These are phyloP conservation scores for Meloidogyne exigua DNA, from an alignment of 1,140 invertebrate genomes.

Conservation along the genomic window DNA sequence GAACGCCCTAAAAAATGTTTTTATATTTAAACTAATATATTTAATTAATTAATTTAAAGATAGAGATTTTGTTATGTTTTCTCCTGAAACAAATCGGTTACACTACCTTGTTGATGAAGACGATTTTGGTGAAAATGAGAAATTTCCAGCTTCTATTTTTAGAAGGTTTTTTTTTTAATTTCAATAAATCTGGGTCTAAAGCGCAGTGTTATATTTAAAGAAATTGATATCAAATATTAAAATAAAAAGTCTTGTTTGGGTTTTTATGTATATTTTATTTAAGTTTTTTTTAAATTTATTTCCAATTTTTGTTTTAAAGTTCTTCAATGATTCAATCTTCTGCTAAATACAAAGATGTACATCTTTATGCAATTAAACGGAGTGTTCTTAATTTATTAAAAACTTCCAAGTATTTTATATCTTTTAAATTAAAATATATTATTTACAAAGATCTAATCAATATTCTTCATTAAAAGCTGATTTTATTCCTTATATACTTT, in stretches of 20 bases:
- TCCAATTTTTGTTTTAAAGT: slow-evolving; percentile 29
- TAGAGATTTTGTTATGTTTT: slow-evolving; percentile 41
- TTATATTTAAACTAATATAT: not conserved
- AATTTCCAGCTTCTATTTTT: slow-evolving; percentile 19
- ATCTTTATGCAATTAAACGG: slow-evolving; percentile 44
- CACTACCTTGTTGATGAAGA: slow-evolving; percentile 48
- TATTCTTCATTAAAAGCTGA: slow-evolving; percentile 50
- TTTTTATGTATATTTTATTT: no score
- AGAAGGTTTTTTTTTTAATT: slow-evolving; percentile 11
- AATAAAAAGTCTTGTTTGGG: no score
- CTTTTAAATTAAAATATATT: slow-evolving; percentile 8
- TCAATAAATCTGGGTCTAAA: no score
- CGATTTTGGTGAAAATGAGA: slow-evolving; percentile 43
- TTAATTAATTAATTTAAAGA: slow-evolving; percentile 33
- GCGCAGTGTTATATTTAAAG: no score
- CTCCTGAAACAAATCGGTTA: slow-evolving; percentile 33
- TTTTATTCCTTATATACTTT: slow-evolving; percentile 41
- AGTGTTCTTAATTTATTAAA: slow-evolving; percentile 30
- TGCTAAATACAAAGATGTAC: slow-evolving; percentile 45
- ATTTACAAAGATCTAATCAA: not conserved
- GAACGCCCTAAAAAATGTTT: slow-evolving; percentile 38
- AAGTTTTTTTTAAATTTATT: no score
- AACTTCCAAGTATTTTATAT: slow-evolving; percentile 34
- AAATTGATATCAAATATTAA: slow-evolving; percentile 20
- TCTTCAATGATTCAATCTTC: slow-evolving; percentile 38